Base-by-base conservation (phyloP, 2,888 invertebrate species). In the Sinhomidia bicolor region DNA sequence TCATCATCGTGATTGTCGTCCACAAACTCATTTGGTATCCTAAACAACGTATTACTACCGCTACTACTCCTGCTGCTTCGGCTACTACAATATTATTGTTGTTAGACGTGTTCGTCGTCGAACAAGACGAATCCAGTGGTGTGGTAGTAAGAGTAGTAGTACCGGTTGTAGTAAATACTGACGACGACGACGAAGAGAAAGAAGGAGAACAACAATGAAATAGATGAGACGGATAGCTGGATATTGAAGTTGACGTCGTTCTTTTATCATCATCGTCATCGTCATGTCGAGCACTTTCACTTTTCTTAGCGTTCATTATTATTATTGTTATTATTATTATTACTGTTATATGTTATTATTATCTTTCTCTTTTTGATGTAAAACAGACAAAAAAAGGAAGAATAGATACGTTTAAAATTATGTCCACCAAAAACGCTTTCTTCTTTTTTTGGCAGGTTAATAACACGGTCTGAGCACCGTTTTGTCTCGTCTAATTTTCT, bases 221-320 rank as follows among this genome's bases (percentile, higher is more conserved):
- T 44, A 44, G 71, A 41, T 47, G 74, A 74, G 26, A 74, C 74
- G 17, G 36, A 17, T 14, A 65, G n/a, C n/a, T n/a, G n/a, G 1
- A 7, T 36, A 65, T 32, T 65, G 65, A 36, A 65, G 17, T 32
- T 65, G 17, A 10, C 29, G 62, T 62, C 36, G n/a, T n/a, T n/a
- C n/a, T n/a, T n/a, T n/a, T n/a, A n/a, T n/a, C n/a, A n/a, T n/a
- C n/a, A n/a, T n/a, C n/a, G n/a, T n/a, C n/a, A n/a, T 65, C 65
- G 36, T 17, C 3, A 4, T 36, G 36, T 36, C 32, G 32, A 65
- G 32, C 65, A 65, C 65, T 65, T 65, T 65, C 65, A 65, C 36
- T 65, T 65, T 65, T 36, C n/a, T 36, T 65, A 32, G 32, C 32
- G 65, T 65, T 65, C 65, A 65, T 65, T 65, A 65, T 36, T 60